A percentile compares a stretch with the other conserved stretches of the same genome.
phyloP scores from a whole-genome alignment of 2,113 vertebrate species.

The Aleadryas rufinucha region DNA sequence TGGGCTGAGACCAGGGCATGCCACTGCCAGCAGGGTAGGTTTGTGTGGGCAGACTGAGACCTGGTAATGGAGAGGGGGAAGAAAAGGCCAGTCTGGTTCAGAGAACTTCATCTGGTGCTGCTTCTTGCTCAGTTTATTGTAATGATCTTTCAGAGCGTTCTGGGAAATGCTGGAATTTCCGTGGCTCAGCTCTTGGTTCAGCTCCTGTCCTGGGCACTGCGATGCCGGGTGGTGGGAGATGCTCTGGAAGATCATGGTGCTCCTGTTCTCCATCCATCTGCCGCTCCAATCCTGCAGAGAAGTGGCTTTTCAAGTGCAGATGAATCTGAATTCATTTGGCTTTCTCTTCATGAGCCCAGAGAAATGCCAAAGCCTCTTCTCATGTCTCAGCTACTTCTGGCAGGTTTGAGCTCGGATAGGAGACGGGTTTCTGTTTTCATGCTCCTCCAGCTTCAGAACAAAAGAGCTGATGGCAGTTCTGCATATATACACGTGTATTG shows the following conservation, averaged over 20 bases:
- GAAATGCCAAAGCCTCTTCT: neutral
- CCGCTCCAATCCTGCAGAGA: neutral
- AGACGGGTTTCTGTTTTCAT: neutral
- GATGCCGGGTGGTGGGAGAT: neutral
- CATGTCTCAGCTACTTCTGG: neutral
- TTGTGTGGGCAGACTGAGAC: neutral
- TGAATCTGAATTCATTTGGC: neutral
- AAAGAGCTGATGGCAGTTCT: neutral
- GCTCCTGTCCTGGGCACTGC: neutral
- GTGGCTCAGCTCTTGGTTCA: neutral
- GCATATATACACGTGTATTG: neutral
- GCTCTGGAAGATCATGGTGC: neutral
- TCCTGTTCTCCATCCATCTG: neutral
- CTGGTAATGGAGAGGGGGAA: neutral
- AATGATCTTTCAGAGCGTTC: neutral
- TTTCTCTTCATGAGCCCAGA: neutral
- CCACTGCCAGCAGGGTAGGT: accelerated
- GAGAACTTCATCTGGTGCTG: neutral
- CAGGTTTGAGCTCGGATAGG: neutral
- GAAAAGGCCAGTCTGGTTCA: neutral
- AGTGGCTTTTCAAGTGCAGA: neutral
- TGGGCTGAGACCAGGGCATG: neutral
- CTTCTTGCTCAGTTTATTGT: neutral
- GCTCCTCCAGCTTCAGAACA: neutral
- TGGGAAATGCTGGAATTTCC: neutral